Conservation (phyloP, 1,140 invertebrate species). For the Megalopta genalis region DNA sequence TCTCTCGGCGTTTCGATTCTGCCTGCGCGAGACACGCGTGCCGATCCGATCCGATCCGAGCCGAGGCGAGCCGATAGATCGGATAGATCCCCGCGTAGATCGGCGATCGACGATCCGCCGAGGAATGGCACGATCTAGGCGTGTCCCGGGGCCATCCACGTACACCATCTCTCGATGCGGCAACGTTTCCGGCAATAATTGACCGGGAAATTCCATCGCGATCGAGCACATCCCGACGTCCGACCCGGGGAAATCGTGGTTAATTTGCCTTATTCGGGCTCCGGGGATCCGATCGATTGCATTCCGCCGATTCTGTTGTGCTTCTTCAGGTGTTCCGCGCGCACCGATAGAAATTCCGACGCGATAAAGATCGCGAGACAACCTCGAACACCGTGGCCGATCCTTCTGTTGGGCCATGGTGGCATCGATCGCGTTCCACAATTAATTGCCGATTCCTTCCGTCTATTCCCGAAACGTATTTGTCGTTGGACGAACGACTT, state of each 20-base stretch:
- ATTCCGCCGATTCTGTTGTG: too few relatives aligned
- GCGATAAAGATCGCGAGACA: too few relatives aligned
- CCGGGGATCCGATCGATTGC: background rate
- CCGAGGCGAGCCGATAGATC: too few relatives aligned
- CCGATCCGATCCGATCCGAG: background rate
- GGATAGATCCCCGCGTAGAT: too few relatives aligned
- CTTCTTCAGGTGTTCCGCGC: too few relatives aligned
- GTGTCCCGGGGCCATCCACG: constrained; percentile 11
- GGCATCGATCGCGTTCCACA: background rate
- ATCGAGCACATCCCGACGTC: background rate
- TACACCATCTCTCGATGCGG: background rate
- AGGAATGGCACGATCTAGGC: background rate
- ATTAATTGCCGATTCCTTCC: too few relatives aligned
- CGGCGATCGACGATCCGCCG: too few relatives aligned
- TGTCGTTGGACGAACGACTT: background rate
- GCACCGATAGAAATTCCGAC: too few relatives aligned
- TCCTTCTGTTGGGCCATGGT: too few relatives aligned
- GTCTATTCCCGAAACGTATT: too few relatives aligned
- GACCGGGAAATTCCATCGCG: background rate
- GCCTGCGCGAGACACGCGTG: background rate
- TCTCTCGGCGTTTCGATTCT: background rate
- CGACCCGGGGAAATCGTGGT: background rate
- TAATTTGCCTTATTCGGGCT: constrained; percentile 1
- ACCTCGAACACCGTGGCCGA: too few relatives aligned
- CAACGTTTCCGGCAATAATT: constrained; percentile 29